Percentiles rank a stretch among this genome's conserved stretches.
Conservation (phyloP, 2,797 vertebrate species). For the Erpetoichthys calabaricus region DNA sequence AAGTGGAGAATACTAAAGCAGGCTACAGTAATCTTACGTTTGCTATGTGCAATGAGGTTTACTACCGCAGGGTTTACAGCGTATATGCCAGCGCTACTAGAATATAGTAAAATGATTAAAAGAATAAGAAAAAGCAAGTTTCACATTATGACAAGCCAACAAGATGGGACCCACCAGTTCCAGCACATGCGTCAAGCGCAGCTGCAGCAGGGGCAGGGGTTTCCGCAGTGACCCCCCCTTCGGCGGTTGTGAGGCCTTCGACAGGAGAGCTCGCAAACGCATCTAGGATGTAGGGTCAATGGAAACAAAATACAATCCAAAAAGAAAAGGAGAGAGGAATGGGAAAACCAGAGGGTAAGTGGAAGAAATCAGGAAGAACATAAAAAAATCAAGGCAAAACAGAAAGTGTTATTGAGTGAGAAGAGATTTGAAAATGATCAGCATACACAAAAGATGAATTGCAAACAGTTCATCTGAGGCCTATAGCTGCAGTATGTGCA, state of each 20-base stretch:
- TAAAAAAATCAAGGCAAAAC: slow-evolving; percentile 25
- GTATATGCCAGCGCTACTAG: background rate
- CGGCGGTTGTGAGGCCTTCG: slow-evolving; percentile 75
- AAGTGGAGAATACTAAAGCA: slow-evolving; percentile 8
- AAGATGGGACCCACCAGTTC: slow-evolving; percentile 87
- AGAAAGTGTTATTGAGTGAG: slow-evolving; percentile 5
- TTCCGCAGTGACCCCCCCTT: slow-evolving; percentile 65
- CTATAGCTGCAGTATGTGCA: too few species aligned
- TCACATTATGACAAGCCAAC: slow-evolving; percentile 26
- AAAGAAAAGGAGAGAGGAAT: slow-evolving; percentile 41
- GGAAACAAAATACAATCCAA: slow-evolving; percentile 19
- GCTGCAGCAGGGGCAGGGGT: slow-evolving; percentile 64
- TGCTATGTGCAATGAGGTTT: slow-evolving; percentile 1
- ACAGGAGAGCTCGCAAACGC: slow-evolving; percentile 95
- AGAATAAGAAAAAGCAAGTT: background rate
- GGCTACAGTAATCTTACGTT: slow-evolving; percentile 5
- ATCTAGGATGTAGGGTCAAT: slow-evolving; percentile 65
- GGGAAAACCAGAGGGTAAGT: slow-evolving; percentile 54
- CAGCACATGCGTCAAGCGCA: slow-evolving; percentile 90
- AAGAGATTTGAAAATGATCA: too few species aligned
- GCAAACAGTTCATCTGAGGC: too few species aligned
- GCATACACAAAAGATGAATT: background rate
- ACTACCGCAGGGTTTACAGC: slow-evolving; percentile 17
- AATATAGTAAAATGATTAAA: too few species aligned
- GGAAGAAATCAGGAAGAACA: slow-evolving; percentile 41